phyloP scores from a whole-genome alignment of 2,113 vertebrate species.

The Rhadina sibilatrix region DNA sequence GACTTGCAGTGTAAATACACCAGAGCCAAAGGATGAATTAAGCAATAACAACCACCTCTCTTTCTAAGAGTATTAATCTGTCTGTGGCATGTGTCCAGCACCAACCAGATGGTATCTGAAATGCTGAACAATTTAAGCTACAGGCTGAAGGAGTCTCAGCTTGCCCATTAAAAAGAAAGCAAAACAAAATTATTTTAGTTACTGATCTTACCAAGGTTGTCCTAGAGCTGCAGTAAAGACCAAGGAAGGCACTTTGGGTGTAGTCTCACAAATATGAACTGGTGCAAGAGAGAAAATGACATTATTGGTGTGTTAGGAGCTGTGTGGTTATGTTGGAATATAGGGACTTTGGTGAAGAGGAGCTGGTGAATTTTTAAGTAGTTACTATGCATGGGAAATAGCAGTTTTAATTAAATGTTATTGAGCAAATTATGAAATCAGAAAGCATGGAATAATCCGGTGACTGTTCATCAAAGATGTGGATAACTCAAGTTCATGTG shows the following conservation, averaged over 20 bases:
- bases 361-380: neutral
- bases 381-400: neutral
- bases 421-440: neutral
- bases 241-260: neutral
- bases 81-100: neutral
- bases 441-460: neutral
- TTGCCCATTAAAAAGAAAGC: neutral
- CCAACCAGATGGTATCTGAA: constrained; percentile 30
- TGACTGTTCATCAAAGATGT: neutral
- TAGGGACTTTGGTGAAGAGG: neutral
- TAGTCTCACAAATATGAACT: neutral
- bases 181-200: neutral
- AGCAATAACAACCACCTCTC: neutral
- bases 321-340: neutral
- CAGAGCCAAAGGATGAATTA: neutral
- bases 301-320: fast-evolving
- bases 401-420: neutral
- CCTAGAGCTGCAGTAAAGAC: neutral
- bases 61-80: neutral
- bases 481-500: neutral
- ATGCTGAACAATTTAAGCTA: neutral
- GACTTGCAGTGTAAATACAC: neutral
- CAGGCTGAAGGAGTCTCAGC: neutral
- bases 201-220: neutral
- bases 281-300: neutral